Conservation (phyloP, 2,113 vertebrate species). For the Platysternon megacephalum region DNA sequence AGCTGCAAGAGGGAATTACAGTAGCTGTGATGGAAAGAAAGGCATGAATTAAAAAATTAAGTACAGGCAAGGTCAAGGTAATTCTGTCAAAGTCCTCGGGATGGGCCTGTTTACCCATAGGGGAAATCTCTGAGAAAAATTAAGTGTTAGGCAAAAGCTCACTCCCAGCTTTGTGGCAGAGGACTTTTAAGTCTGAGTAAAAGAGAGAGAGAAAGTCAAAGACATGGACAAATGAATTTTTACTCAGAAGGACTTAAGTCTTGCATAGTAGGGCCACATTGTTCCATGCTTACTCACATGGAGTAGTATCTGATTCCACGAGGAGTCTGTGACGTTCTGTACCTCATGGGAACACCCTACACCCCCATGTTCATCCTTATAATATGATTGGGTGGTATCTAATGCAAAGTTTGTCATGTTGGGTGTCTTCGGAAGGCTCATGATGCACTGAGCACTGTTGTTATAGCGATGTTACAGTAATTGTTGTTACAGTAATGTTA, state of each 20-base stretch:
- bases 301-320: neutral
- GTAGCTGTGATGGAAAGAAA: constrained; percentile 7
- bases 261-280: constrained; percentile 17
- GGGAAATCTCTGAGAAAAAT: neutral
- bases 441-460: too few relatives aligned
- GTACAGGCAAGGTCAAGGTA: neutral
- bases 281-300: neutral
- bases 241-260: constrained; percentile 49
- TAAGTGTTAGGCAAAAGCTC: neutral
- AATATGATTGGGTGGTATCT: too few relatives aligned
- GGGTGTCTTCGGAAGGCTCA: too few relatives aligned
- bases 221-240: constrained; percentile 40
- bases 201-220: constrained; percentile 51
- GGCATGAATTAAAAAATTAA: constrained; percentile 10
- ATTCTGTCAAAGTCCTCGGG: neutral
- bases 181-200: constrained; percentile 49
- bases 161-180: constrained; percentile 27
- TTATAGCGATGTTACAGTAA: too few relatives aligned
- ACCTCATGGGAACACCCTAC: too few relatives aligned
- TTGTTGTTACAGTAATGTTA: too few relatives aligned
- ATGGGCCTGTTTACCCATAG: neutral
- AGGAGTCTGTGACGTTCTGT: neutral
- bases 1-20: neutral
- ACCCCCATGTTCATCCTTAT: too few relatives aligned
- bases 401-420: too few relatives aligned